These are phyloP conservation scores for Tympanoctomys barrerae DNA, from an alignment of 2,797 vertebrate species.

Conservation along the genomic window DNA sequence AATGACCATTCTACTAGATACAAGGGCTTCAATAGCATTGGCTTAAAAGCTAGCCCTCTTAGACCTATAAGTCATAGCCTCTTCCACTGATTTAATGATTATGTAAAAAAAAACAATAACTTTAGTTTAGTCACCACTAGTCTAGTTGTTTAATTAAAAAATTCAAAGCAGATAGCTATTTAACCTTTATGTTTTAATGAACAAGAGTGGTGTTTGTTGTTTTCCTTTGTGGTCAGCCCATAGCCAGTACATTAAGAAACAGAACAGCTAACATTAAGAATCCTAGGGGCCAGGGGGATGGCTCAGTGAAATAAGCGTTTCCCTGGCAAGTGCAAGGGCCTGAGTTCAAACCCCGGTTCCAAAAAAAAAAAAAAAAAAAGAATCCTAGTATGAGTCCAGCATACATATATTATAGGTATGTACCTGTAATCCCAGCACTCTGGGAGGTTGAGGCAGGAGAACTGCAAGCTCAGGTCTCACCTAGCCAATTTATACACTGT, in stretches of 20 bases:
- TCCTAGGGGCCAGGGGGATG: neutral
- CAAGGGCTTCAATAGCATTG: neutral
- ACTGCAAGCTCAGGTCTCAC: neutral
- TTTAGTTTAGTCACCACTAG: neutral
- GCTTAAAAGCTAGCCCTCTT: neutral
- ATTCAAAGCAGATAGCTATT: conserved; percentile 10
- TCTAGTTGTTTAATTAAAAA: conserved; percentile 53
- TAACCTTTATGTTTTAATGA: conserved; percentile 55
- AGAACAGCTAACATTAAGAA: neutral
- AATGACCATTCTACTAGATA: neutral
- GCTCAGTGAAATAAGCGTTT: too few relatives aligned
- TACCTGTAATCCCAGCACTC: neutral
- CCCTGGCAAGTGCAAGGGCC: too few relatives aligned
- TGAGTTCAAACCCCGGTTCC: too few relatives aligned
- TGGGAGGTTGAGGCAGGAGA: neutral
- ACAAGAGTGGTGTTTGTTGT: neutral
- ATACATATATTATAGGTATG: too few relatives aligned
- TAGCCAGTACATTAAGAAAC: neutral
- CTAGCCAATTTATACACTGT: neutral
- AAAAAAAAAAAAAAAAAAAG: neutral
- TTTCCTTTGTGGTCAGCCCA: conserved; percentile 33
- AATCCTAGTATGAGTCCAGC: neutral
- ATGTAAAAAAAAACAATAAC: conserved; percentile 52
- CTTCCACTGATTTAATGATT: neutral
- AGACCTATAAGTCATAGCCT: neutral